Conservation (phyloP, 2,888 invertebrate species). For the Idaea straminata region DNA sequence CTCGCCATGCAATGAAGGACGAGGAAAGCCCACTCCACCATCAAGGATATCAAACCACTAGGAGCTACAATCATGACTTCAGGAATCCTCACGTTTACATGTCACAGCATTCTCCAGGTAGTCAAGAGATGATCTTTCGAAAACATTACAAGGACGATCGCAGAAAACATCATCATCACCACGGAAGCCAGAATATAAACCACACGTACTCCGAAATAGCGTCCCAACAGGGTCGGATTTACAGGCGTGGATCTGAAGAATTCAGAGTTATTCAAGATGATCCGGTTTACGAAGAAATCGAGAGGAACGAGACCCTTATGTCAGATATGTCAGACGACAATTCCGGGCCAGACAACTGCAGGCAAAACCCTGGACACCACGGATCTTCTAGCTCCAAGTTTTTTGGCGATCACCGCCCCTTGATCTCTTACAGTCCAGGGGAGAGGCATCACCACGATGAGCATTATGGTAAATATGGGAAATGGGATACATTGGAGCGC, state of each 20-base stretch:
- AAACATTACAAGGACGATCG: conserved; percentile 73
- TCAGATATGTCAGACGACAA: conserved; percentile 89
- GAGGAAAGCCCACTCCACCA: conserved; percentile 70
- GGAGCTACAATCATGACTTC: conserved; percentile 74
- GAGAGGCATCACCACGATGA: conserved; percentile 79
- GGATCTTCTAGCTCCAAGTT: conserved; percentile 83
- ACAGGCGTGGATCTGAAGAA: conserved; percentile 78
- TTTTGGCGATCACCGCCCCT: conserved; percentile 89
- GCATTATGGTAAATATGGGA: conserved; percentile 72
- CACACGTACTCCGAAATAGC: conserved; percentile 89
- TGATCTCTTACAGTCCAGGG: conserved; percentile 88
- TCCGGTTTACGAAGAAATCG: conserved; percentile 91
- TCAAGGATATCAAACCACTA: conserved; percentile 69
- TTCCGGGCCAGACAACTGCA: conserved; percentile 82
- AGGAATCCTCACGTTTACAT: conserved; percentile 73
- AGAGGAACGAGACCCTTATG: conserved; percentile 85
- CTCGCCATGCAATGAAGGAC: conserved; percentile 67
- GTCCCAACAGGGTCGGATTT: conserved; percentile 70
- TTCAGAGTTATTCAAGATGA: conserved; percentile 83
- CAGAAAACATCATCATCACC: conserved; percentile 73
- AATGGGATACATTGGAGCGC: conserved; percentile 77
- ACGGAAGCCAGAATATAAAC: conserved; percentile 81
- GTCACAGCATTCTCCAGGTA: conserved; percentile 73
- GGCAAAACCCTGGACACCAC: conserved; percentile 83
- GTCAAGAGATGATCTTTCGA: conserved; percentile 70